Evolutionary conservation across 2,113 vertebrate species (phyloP), one percentile per base, ranked within the genome.

Genomic region (Prunella fulvescens): DNA sequence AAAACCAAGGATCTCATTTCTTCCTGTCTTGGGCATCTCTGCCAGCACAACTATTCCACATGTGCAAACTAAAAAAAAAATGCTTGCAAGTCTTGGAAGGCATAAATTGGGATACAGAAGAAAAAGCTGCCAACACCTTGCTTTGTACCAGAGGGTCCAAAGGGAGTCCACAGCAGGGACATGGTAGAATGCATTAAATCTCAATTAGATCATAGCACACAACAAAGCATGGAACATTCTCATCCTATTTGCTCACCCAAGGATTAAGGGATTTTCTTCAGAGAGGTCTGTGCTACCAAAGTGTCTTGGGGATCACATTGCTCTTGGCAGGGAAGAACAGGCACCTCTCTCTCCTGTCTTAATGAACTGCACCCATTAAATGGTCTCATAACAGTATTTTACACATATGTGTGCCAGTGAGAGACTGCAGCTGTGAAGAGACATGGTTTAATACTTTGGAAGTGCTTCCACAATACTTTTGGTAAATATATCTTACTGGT

Each of bases 191-290:
- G 96, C 98, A 98, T 97, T 98, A 97, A 97, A 95, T 96, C 96
- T 97, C 98, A 98, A 98, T 98, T 97, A 98, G 97, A 98, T 98
- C 97, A 98, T 83, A 94, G 98, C 96, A 95, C 90, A 97, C 45
- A 69, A 58, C 69, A 83, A 79, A 92, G 83, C 85, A 56, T 23
- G 10, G 70, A 81, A 77, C 57, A 22, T 78, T 64, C 92, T 18
- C 93, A 86, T 92, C 93, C 6, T 19, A 92, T 94, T 92, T 96
- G 94, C 95, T 97, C 97, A 97, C 48, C 88, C 93, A 96, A 97
- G 95, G 90, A 96, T 94, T 95, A 97, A 96, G 86, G 62, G 74
- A 81, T 81, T 96, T 85, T 85, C 77, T 93, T 90, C 1, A 0
- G 81, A 90, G 86, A 86, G 35, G 71, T 82, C 54, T 84, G 81